Base-by-base conservation (phyloP, 2,888 invertebrate genomes). In the Thereva unica region DNA sequence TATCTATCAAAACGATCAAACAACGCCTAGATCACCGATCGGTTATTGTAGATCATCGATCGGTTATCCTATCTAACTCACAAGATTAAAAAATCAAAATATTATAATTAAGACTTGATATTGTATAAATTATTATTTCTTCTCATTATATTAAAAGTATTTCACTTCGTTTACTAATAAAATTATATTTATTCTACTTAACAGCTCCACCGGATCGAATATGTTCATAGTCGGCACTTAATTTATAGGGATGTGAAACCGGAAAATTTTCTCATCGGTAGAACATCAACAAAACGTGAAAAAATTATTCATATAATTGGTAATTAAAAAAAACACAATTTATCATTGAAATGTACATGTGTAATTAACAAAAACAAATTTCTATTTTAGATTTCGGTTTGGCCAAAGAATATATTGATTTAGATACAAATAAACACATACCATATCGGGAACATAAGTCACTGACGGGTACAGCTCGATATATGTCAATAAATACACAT, bases 401-500 rank as follows among this genome's bases (percentile, higher is more conserved):
- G 87, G 99, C 99, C 84, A 99, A 99, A 89, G 99, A 99, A 88
- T 99, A 99, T 85, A 99, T 99, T 87, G 99, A 99, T 87, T 92
- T 97, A 87, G 98, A 99, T 88, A 95, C 95, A 84, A 96, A 96
- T 87, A 96, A 98, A 86, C 99, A 99, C 87, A 99, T 99, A 87
- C 98, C 99, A 77, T 99, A 99, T 85, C 92, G 98, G 89, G 99
- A 99, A 87, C 99, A 99, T 87, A 99, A 99, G 86, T 97, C 97
- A 81, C 88, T 99, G 80, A 99, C 99, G 72, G 99, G 99, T 77
- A 99, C 99, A 74, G 99, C 99, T 76, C 90, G 99, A 84, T 99
- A 99, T 85, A 99, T 99, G 99, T 98, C 97, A 84, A 99, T 99
- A 84, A 99, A 99, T 84, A 99, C 99, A 82, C 99, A 99, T 87